Evolutionary conservation across 2,888 invertebrate genomes (phyloP).

Genomic region (Drosophila suboccidentalis): DNA sequence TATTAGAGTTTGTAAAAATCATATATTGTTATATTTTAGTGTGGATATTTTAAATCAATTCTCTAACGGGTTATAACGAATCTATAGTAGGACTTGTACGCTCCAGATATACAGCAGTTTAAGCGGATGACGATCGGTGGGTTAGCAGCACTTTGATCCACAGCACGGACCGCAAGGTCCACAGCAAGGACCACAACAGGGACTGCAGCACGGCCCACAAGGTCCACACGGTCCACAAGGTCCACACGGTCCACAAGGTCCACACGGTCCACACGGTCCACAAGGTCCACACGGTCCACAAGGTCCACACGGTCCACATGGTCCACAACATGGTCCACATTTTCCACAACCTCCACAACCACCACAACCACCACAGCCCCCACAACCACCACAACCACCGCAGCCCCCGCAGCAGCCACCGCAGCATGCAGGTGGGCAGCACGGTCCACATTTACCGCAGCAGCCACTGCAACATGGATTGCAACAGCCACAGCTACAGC

Average conservation of each 20-base stretch:
- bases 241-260: slow-evolving; percentile 40
- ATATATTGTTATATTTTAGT: background rate
- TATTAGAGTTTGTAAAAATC: background rate
- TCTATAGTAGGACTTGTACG: slow-evolving; percentile 29
- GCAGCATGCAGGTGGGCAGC: slow-evolving; percentile 36
- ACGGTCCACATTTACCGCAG: slow-evolving; percentile 34
- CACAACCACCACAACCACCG: slow-evolving; percentile 28
- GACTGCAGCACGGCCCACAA: slow-evolving; percentile 42
- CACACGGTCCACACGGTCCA: slow-evolving; percentile 39
- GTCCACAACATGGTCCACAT: slow-evolving; percentile 38
- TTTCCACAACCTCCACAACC: slow-evolving; percentile 36
- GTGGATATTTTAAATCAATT: slow-evolving; percentile 32
- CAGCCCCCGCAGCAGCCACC: slow-evolving; percentile 31
- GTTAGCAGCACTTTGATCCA: slow-evolving; percentile 42
- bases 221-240: slow-evolving; percentile 30
- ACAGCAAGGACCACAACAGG: slow-evolving; percentile 34
- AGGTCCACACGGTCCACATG: slow-evolving; percentile 33
- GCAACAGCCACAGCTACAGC: slow-evolving; percentile 23
- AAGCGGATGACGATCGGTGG: background rate
- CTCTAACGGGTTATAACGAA: slow-evolving; percentile 62
- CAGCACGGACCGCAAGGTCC: slow-evolving; percentile 43
- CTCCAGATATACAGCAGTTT: slow-evolving; percentile 5
- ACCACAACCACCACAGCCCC: slow-evolving; percentile 42
- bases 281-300: slow-evolving; percentile 34
- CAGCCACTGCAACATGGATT: slow-evolving; percentile 41